Evolutionary conservation across 2,113 vertebrate genomes (phyloP), one percentile per base, ranked within the genome.

Genomic region (Numida meleagris): DNA sequence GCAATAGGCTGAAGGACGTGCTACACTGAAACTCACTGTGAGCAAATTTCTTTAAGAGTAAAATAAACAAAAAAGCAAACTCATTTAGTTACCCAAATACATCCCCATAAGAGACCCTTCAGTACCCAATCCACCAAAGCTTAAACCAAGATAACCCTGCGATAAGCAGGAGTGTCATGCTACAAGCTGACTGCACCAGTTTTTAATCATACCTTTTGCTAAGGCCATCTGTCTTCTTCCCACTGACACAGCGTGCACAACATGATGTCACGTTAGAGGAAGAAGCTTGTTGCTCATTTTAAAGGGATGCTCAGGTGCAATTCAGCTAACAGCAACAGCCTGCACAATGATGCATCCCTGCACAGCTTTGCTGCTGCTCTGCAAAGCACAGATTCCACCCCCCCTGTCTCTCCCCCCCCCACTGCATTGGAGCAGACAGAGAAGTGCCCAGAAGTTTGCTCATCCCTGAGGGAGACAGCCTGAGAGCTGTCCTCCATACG

Each of bases 371-470:
- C 45, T 21, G 38, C 38, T 21, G 38, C 18, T 57, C 20, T 19
- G n/a, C 82, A 15, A 38, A 43, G 38, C 45, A n/a, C 51, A 46
- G n/a, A 11, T n/a, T n/a, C n/a, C n/a, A n/a, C n/a, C n/a, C n/a
- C n/a, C n/a, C n/a, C n/a, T n/a, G n/a, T n/a, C n/a, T n/a, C n/a
- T n/a, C 9, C 4, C 27, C 31, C 21, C 40, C 2, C 1, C 18
- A 12, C 66, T 58, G 40, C 61, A 29, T 23, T 61, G 10, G 53
- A 51, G 34, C 40, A n/a, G 25, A 4, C 2, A 0, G 31, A 72
- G 57, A 36, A n/a, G 23, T 4, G 14, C 11, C 1, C 0, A 0
- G 0, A 27, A n/a, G 33, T 11, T 84, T 12, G 43, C 61, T 58
- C 36, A 31, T 24, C 45, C 29, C 63, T 14, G 1, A 0, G 24